These are phyloP conservation scores for Armadillidium nasatum DNA, from an alignment of 1,140 invertebrate species.

Conservation along the genomic window DNA sequence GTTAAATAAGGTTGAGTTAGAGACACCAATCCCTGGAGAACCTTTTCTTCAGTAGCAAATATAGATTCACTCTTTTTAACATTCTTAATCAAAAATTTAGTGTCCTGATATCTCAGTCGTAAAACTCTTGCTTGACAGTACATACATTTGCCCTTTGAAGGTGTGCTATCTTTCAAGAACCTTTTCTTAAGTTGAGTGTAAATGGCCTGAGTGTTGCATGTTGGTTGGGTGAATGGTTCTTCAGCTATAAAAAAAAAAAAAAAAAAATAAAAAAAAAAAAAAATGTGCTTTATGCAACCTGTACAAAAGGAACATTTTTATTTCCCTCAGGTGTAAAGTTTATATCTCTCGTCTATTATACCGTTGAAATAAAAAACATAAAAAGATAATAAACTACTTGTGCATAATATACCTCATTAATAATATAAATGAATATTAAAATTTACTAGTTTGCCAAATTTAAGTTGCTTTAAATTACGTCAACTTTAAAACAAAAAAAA, in stretches of 20 bases:
- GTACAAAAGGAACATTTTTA: too few species aligned
- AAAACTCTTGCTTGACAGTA: neutral
- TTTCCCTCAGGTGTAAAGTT: too few species aligned
- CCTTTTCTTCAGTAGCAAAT: slow-evolving; percentile 45
- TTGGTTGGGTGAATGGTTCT: neutral
- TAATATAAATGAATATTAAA: too few species aligned
- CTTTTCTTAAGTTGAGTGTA: slow-evolving; percentile 22
- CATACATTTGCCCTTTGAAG: neutral
- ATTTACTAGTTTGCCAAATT: too few species aligned
- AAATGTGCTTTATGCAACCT: too few species aligned
- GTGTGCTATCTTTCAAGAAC: slow-evolving; percentile 42
- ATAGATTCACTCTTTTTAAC: neutral
- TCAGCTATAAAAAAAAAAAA: neutral
- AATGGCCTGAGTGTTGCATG: neutral
- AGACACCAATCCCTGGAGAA: neutral
- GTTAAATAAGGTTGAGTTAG: slow-evolving; percentile 30
- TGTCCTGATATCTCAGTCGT: neutral
- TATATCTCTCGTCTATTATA: too few species aligned
- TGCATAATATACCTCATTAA: too few species aligned
- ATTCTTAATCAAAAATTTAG: neutral
- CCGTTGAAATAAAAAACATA: too few species aligned
- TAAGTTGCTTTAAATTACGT: too few species aligned
- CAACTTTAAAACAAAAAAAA: too few species aligned
- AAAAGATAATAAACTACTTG: too few species aligned
- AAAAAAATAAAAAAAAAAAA: too few species aligned